Conservation (phyloP, 2,113 vertebrate species). For the Coregonus clupeaformis region DNA sequence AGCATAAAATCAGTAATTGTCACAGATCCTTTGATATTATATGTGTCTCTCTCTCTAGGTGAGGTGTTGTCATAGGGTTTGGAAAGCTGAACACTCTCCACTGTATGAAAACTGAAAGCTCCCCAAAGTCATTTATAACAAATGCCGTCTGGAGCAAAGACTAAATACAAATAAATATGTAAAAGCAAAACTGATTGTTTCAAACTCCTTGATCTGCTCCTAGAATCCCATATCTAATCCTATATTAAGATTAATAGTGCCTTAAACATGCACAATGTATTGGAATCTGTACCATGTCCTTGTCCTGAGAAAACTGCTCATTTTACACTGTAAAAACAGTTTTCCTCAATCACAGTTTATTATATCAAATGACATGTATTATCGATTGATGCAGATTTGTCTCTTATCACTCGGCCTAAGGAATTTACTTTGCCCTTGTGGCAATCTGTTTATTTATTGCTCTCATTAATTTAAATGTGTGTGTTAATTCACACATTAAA, state of each 20-base stretch:
- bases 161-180: background rate
- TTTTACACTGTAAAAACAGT: background rate
- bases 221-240: conserved; percentile 25
- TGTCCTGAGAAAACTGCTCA: background rate
- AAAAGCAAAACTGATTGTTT: conserved; percentile 23
- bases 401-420: background rate
- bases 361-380: background rate
- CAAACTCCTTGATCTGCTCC: background rate
- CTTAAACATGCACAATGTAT: conserved; percentile 13
- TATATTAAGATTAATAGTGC: conserved; percentile 25
- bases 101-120: no score
- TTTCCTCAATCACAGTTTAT: background rate
- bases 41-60: no score
- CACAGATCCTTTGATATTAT: conserved; percentile 24
- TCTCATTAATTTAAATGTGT: no score
- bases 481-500: background rate
- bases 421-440: background rate
- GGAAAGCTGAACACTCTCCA: conserved; percentile 1
- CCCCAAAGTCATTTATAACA: background rate
- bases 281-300: background rate
- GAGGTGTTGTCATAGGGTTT: conserved; percentile 10
- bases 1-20: conserved; percentile 30
- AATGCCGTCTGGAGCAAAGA: background rate
- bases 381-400: background rate
- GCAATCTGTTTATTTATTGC: background rate